phyloP scores from a whole-genome alignment of 2,888 invertebrate species.

The Lepidocyrtoides sp. region DNA sequence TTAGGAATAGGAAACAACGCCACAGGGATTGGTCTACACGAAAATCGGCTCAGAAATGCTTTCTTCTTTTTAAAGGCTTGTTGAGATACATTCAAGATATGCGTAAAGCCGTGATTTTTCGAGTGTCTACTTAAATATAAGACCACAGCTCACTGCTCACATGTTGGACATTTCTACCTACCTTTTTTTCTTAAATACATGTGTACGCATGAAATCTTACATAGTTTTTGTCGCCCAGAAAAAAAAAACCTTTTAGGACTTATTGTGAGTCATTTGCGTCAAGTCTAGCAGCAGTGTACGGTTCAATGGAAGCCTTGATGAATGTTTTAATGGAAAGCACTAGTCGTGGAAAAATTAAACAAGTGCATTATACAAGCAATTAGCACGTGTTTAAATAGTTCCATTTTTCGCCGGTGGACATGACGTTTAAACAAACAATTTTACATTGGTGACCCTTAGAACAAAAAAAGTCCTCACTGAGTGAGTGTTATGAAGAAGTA shows the following conservation, averaged over 20 bases:
- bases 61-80: conserved; percentile 26
- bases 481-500: background rate
- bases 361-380: background rate
- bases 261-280: background rate
- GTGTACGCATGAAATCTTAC: background rate
- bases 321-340: background rate
- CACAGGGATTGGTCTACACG: conserved; percentile 35
- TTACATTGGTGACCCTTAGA: background rate
- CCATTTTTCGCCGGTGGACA: background rate
- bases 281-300: background rate
- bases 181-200: background rate
- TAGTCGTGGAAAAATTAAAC: conserved; percentile 14
- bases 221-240: conserved; percentile 10
- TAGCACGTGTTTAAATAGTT: background rate
- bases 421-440: background rate
- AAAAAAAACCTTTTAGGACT: conserved; percentile 1
- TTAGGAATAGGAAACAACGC: conserved; percentile 32
- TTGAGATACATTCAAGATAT: conserved; percentile 39
- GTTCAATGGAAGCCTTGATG: background rate
- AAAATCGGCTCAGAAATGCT: conserved; percentile 61
- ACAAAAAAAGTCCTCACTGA: background rate
- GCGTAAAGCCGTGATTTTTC: conserved; percentile 7
- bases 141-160: background rate
- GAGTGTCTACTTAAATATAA: conserved; percentile 19
- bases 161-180: background rate